These are phyloP conservation scores for Pandion haliaetus DNA, from an alignment of 2,113 vertebrate species.

Conservation along the genomic window DNA sequence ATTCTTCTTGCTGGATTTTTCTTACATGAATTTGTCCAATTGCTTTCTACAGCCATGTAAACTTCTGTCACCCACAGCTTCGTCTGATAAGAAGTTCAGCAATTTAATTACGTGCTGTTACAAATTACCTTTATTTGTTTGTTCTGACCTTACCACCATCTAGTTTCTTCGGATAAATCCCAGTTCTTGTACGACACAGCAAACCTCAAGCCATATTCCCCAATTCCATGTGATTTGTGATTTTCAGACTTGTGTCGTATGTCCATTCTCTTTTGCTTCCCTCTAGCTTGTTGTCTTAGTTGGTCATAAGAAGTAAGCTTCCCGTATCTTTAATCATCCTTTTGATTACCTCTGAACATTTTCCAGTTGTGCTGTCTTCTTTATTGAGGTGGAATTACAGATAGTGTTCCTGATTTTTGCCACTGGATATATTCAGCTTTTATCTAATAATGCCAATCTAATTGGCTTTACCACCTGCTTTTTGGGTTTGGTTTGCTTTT, in stretches of 20 bases:
- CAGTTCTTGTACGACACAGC: not conserved
- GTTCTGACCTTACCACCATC: not conserved
- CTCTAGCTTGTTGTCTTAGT: not conserved
- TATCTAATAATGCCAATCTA: not conserved
- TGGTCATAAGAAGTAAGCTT: not conserved
- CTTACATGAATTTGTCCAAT: not conserved
- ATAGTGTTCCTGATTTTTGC: not conserved
- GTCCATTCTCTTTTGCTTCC: not conserved
- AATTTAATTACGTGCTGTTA: not conserved
- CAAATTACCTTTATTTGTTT: not conserved
- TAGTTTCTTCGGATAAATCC: not conserved
- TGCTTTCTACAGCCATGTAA: not conserved
- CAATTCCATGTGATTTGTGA: not conserved
- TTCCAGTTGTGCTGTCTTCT: not conserved
- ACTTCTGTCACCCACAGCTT: not conserved
- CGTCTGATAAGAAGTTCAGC: not conserved
- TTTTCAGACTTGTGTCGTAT: not conserved
- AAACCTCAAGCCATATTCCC: not conserved
- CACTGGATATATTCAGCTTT: not conserved
- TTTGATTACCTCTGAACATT: not conserved
- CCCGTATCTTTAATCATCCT: not conserved
- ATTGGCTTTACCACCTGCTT: not conserved
- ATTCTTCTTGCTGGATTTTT: not conserved
- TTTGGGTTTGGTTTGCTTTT: not conserved
- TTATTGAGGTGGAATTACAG: not conserved